These are phyloP conservation scores for Zygothrica quintamaculata DNA, from an alignment of 2,888 invertebrate species.

Conservation along the genomic window DNA sequence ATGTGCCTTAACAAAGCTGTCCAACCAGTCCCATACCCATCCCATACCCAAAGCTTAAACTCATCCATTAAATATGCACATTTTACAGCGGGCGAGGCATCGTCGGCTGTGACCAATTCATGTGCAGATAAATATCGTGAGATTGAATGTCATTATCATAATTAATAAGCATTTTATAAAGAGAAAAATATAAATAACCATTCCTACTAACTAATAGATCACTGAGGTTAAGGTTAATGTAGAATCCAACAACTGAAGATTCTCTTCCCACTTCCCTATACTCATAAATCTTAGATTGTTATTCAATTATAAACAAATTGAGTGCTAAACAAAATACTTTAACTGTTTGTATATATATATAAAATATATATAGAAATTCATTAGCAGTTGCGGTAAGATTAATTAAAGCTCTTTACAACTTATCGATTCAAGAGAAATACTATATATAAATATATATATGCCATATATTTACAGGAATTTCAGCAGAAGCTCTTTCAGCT, in stretches of 20 bases:
- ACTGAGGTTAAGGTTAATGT: not conserved
- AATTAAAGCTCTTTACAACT: conserved; percentile 58
- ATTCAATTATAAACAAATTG: conserved; percentile 50
- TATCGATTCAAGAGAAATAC: conserved; percentile 5
- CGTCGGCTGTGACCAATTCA: conserved; percentile 46
- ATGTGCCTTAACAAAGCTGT: conserved; percentile 70
- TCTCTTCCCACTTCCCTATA: conserved; percentile 8
- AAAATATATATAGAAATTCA: no score
- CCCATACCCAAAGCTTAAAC: no score
- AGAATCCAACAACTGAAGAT: not conserved
- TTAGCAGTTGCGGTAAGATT: conserved; percentile 57
- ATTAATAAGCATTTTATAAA: conserved; percentile 62
- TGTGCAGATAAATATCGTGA: conserved; percentile 56
- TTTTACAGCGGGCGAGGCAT: conserved; percentile 57
- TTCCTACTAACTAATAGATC: conserved; percentile 46
- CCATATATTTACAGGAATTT: conserved; percentile 87
- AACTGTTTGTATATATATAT: conserved; percentile 47
- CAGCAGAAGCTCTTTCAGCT: conserved; percentile 91
- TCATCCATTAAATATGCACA: conserved; percentile 75
- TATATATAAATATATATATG: not conserved
- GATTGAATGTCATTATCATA: conserved; percentile 65
- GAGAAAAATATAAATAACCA: no score
- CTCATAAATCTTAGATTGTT: conserved; percentile 49
- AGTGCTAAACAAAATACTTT: conserved; percentile 57
- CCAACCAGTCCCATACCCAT: conserved; percentile 62